A percentile compares a stretch with the other conserved stretches of the same genome.
Conservation (phyloP, 2,797 vertebrate genomes). For the Centropyge bicolor region DNA sequence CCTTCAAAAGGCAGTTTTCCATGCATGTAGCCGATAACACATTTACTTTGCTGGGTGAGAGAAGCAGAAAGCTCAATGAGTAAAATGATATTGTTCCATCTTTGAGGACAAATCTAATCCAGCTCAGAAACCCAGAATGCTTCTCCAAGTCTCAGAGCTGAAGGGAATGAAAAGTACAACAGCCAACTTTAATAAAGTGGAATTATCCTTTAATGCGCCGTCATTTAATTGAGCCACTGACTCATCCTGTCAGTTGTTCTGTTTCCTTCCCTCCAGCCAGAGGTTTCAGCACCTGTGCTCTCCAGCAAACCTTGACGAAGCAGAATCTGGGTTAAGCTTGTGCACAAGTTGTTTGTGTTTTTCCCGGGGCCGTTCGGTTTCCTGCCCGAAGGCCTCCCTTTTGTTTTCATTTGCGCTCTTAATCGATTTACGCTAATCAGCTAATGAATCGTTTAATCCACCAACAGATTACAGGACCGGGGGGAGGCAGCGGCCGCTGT, state of each 20-base stretch:
- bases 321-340: constrained; percentile 29
- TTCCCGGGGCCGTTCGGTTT: background rate
- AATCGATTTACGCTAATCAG: constrained; percentile 72
- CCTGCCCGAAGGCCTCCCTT: constrained; percentile 38
- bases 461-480: constrained; percentile 56
- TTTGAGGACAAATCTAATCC: too few species aligned
- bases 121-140: too few species aligned
- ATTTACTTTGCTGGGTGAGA: background rate
- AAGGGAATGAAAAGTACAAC: too few species aligned
- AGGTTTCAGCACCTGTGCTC: background rate
- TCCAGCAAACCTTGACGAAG: constrained; percentile 14
- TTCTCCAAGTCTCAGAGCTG: too few species aligned
- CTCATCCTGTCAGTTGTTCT: background rate
- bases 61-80: too few species aligned
- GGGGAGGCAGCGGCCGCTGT: background rate
- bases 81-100: too few species aligned
- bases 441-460: constrained; percentile 71
- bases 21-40: background rate
- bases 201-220: background rate
- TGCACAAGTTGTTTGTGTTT: constrained; percentile 30
- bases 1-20: background rate
- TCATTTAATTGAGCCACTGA: too few species aligned
- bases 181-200: background rate
- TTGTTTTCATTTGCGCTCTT: constrained; percentile 68
- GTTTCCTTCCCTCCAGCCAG: background rate